Evolutionary conservation across 2,113 vertebrate species (phyloP).

Genomic region (Fukomys damarensis): DNA sequence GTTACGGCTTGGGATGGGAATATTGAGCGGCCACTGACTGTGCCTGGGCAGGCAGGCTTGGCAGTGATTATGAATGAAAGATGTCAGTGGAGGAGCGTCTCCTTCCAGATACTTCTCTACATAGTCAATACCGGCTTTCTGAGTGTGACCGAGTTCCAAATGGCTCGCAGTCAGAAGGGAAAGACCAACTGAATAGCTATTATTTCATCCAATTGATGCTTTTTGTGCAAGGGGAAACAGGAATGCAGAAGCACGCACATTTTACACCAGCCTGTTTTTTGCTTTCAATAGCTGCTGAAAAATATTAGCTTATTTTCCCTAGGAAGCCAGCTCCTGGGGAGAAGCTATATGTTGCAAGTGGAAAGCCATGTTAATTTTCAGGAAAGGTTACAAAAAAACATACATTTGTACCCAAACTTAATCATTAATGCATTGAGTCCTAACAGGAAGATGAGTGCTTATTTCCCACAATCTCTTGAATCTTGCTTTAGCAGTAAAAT

Average conservation of each 20-base stretch:
- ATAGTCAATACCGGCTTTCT: conserved; percentile 66
- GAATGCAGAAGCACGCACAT: conserved; percentile 40
- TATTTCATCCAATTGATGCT: conserved; percentile 70
- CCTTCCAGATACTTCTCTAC: conserved; percentile 73
- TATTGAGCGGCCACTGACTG: conserved; percentile 73
- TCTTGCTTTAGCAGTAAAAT: neutral
- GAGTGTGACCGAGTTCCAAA: conserved; percentile 71
- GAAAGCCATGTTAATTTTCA: conserved; percentile 69
- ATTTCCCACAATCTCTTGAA: conserved; percentile 19
- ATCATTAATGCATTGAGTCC: conserved; percentile 40
- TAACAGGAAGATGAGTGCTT: conserved; percentile 23
- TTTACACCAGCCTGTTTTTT: conserved; percentile 53
- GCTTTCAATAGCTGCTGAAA: conserved; percentile 55
- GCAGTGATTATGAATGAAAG: conserved; percentile 79
- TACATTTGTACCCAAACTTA: neutral
- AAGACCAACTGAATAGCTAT: conserved; percentile 67
- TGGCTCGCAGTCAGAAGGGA: conserved; percentile 64
- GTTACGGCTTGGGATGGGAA: conserved; percentile 56
- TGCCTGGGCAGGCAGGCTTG: conserved; percentile 27
- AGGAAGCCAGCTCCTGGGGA: conserved; percentile 50
- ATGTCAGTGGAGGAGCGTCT: conserved; percentile 65
- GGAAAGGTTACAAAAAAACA: conserved; percentile 33
- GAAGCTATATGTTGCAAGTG: conserved; percentile 2
- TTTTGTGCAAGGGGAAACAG: conserved; percentile 58
- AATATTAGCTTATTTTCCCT: conserved; percentile 46